Conservation (phyloP, 2,113 vertebrate species). For the Empidonax traillii region DNA sequence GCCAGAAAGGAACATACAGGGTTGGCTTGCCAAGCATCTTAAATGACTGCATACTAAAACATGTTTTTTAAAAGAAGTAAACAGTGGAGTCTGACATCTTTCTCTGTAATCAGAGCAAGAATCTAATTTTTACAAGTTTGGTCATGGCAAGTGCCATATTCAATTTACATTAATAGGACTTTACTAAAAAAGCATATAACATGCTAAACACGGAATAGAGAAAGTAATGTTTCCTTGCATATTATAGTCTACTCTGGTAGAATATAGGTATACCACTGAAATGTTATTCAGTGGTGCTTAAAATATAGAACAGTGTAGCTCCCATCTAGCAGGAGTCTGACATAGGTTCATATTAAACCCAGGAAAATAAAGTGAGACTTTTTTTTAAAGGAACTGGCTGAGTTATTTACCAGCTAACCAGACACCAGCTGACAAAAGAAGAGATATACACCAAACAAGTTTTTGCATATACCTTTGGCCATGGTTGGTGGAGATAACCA, state of each 20-base stretch:
- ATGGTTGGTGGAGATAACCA: background rate
- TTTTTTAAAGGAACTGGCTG: background rate
- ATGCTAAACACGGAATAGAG: background rate
- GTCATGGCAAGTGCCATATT: background rate
- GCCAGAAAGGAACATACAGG: background rate
- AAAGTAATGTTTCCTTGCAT: background rate
- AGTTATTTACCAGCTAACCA: background rate
- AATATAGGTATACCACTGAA: background rate
- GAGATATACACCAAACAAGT: background rate
- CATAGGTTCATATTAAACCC: background rate
- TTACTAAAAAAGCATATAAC: background rate
- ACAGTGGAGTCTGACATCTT: background rate
- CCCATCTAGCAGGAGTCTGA: background rate
- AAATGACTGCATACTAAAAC: background rate
- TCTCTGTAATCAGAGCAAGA: background rate
- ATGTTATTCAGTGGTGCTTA: background rate
- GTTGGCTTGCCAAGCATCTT: background rate
- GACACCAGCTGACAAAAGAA: background rate
- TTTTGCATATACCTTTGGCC: background rate
- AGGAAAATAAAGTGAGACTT: background rate
- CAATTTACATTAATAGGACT: background rate
- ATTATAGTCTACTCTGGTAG: background rate
- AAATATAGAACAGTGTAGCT: background rate
- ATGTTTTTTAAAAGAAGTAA: background rate
- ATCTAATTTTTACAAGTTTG: background rate